A percentile compares a stretch with the other conserved stretches of the same genome.
Conservation (phyloP, 2,113 vertebrate species). For the Myrmecobius fasciatus region DNA sequence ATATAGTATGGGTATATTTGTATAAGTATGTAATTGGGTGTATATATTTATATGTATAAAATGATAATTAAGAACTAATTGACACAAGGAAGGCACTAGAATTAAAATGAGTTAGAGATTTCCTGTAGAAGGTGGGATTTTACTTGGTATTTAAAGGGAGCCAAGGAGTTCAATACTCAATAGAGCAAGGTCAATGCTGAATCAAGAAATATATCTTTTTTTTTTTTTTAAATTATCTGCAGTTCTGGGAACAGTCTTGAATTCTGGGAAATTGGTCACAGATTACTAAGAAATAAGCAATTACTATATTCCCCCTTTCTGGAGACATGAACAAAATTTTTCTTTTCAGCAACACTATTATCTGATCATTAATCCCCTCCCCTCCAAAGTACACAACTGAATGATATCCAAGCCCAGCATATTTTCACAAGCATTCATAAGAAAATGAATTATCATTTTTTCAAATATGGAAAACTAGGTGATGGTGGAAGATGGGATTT, state of each 20-base stretch:
- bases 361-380: neutral
- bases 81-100: neutral
- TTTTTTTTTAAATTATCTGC: constrained; percentile 42
- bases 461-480: neutral
- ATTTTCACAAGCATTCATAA: neutral
- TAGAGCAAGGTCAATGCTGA: constrained; percentile 28
- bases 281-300: constrained; percentile 70
- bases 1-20: too few species aligned
- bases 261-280: constrained; percentile 53
- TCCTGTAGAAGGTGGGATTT: constrained; percentile 12
- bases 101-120: neutral
- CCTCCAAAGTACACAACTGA: neutral
- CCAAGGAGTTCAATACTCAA: neutral
- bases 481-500: neutral
- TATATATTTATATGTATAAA: too few species aligned
- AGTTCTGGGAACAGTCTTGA: constrained; percentile 58
- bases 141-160: neutral
- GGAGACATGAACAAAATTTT: neutral
- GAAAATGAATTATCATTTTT: neutral
- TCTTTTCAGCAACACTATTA: neutral
- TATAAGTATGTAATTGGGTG: too few species aligned
- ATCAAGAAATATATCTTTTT: constrained; percentile 51
- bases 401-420: constrained; percentile 12
- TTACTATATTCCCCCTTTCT: constrained; percentile 50
- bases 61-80: neutral